Conservation (phyloP, 35 echinoderm and acorn worm genomes). For the Amphiura filiformis region DNA sequence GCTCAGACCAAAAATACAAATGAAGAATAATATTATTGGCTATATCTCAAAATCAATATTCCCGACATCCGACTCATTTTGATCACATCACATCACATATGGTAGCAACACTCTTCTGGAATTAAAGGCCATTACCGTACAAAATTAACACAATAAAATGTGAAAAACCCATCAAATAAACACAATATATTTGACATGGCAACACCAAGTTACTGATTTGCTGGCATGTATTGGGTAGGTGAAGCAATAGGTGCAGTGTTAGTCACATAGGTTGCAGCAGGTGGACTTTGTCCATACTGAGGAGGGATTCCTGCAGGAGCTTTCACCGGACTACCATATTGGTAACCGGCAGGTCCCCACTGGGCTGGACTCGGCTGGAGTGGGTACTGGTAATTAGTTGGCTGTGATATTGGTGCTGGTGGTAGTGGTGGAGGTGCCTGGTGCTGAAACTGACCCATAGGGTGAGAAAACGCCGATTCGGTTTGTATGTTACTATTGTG, state of each 20-base stretch:
- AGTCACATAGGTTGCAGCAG: background rate
- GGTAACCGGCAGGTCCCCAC: background rate
- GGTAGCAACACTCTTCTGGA: no score
- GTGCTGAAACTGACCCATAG: background rate
- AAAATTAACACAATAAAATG: no score
- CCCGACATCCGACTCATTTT: no score
- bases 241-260: background rate
- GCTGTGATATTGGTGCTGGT: background rate
- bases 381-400: background rate
- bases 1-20: no score
- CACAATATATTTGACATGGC: no score
- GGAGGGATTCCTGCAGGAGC: background rate
- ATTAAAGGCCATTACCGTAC: no score
- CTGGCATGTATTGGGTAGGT: background rate
- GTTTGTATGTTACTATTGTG: background rate
- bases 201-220: background rate
- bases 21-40: no score
- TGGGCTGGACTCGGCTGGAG: background rate
- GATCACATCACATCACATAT: no score
- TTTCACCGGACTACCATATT: background rate
- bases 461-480: background rate
- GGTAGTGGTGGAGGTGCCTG: background rate
- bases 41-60: no score
- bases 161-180: no score
- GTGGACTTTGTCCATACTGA: conserved; percentile 7